These are phyloP conservation scores for Cyclargus thomasi DNA, from an alignment of 1,140 invertebrate genomes.

Conservation along the genomic window DNA sequence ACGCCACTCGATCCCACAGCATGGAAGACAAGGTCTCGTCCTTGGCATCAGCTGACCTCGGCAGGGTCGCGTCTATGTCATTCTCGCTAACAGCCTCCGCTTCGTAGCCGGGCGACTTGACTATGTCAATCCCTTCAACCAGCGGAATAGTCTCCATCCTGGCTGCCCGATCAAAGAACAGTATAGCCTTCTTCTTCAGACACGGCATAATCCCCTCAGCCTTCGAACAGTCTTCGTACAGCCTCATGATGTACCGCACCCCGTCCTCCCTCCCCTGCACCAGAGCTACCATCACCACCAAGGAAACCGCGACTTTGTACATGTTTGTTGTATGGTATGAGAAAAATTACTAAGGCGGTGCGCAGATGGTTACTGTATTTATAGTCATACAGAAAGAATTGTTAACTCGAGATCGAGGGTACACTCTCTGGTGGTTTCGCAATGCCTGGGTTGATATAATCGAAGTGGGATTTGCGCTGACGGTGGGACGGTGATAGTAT, in stretches of 20 bases:
- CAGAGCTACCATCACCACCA: constrained; percentile 31
- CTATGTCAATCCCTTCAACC: constrained; percentile 79
- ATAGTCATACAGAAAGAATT: constrained; percentile 54
- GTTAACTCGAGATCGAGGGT: constrained; percentile 49
- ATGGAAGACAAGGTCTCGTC: constrained; percentile 81
- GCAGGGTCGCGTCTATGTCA: constrained; percentile 80
- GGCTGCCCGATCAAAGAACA: constrained; percentile 83
- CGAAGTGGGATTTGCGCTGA: not conserved
- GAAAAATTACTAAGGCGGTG: constrained; percentile 54
- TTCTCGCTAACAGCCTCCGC: constrained; percentile 72
- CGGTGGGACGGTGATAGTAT: not conserved
- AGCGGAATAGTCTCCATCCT: constrained; percentile 81
- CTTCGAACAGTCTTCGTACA: constrained; percentile 79
- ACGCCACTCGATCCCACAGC: constrained; percentile 81
- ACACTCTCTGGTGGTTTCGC: constrained; percentile 36
- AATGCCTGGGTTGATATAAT: constrained; percentile 20
- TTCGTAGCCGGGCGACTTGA: constrained; percentile 73
- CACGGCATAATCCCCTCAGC: constrained; percentile 79
- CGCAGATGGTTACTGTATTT: constrained; percentile 44
- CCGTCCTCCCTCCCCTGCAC: constrained; percentile 58
- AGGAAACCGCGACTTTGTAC: constrained; percentile 26
- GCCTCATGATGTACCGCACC: constrained; percentile 73
- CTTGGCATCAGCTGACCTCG: constrained; percentile 77
- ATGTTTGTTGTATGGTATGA: constrained; percentile 33
- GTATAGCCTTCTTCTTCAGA: constrained; percentile 86